Evolutionary conservation across 2,797 vertebrate species (phyloP).

Genomic region (Cephalopachus bancanus): DNA sequence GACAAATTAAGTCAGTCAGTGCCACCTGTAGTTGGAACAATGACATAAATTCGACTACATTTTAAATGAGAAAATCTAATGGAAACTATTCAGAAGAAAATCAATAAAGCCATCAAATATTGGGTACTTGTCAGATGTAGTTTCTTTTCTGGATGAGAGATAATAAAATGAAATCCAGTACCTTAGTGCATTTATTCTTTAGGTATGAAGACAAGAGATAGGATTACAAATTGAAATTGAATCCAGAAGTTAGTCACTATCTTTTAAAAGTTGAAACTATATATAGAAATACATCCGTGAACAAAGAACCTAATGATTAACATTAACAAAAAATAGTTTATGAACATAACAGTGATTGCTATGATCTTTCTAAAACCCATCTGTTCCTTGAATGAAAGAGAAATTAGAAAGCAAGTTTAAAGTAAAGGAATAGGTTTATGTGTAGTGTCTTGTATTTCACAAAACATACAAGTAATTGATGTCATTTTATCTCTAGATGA

Average conservation of each 20-base stretch:
- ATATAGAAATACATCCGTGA: not conserved
- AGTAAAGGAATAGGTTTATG: not conserved
- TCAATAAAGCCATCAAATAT: conserved; percentile 5
- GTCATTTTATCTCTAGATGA: not conserved
- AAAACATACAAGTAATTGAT: not conserved
- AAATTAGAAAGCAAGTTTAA: not conserved
- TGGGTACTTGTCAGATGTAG: not conserved
- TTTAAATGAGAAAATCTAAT: conserved; percentile 40
- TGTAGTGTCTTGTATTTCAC: not conserved
- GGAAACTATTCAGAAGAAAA: conserved; percentile 50
- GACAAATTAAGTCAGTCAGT: conserved; percentile 69
- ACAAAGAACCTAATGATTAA: not conserved
- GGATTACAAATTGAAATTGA: conserved; percentile 27
- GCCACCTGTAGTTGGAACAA: conserved; percentile 71
- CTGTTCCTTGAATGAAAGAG: not conserved
- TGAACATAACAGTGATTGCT: not conserved
- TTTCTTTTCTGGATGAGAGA: not conserved
- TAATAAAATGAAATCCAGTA: not conserved
- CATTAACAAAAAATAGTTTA: conserved; percentile 3
- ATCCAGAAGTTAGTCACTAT: not conserved
- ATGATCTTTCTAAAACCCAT: not conserved
- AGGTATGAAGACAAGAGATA: not conserved
- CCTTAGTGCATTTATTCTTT: not conserved
- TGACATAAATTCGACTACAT: conserved; percentile 16
- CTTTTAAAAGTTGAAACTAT: conserved; percentile 10